phyloP scores from a whole-genome alignment of 2,113 vertebrate species.

The Sinocyclocheilus anophthalmus region DNA sequence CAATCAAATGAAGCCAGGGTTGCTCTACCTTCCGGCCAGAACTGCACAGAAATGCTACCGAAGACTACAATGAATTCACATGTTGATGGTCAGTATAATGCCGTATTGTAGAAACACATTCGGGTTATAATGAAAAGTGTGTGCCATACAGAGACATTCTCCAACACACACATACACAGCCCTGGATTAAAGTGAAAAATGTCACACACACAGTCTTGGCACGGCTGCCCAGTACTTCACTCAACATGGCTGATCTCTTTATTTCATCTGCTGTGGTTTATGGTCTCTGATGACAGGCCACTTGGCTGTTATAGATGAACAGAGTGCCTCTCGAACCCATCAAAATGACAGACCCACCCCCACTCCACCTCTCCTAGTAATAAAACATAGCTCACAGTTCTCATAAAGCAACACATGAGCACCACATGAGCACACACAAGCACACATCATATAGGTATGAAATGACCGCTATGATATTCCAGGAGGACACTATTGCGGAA shows the following conservation, averaged over 20 bases:
- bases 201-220: slow-evolving; percentile 30
- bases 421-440: background rate
- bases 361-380: slow-evolving; percentile 30
- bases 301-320: slow-evolving; percentile 71
- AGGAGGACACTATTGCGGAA: background rate
- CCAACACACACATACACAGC: slow-evolving; percentile 32
- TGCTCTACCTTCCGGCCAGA: background rate
- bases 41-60: background rate
- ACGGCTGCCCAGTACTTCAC: background rate
- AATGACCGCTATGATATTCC: background rate
- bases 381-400: slow-evolving; percentile 57
- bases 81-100: slow-evolving; percentile 19
- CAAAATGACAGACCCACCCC: slow-evolving; percentile 69
- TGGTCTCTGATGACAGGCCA: slow-evolving; percentile 66
- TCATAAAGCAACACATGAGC: slow-evolving; percentile 47
- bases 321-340: slow-evolving; percentile 61
- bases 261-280: slow-evolving; percentile 71
- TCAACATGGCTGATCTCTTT: slow-evolving; percentile 64
- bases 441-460: background rate
- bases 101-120: background rate
- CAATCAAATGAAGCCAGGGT: slow-evolving; percentile 43
- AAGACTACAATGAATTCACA: background rate
- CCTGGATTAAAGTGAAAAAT: slow-evolving; percentile 33
- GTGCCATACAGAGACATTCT: background rate
- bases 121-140: slow-evolving; percentile 17